Evolutionary conservation across 2,797 vertebrate species (phyloP).

Genomic region (Squalus acanthias): DNA sequence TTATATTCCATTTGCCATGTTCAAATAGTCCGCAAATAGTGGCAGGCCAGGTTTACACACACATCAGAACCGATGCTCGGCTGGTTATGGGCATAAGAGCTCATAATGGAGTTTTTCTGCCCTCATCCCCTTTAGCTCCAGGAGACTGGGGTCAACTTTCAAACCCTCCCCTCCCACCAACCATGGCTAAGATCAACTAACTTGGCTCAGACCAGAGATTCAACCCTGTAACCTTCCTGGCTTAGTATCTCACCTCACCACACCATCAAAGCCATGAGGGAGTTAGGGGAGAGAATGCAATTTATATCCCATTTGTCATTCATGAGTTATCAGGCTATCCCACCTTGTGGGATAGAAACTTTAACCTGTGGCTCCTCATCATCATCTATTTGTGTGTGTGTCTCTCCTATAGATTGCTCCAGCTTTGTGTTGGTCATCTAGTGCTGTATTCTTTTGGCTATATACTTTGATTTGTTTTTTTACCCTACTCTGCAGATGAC

Average conservation of each 20-base stretch:
- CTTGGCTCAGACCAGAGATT: not conserved
- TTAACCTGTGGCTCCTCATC: not conserved
- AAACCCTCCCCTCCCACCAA: not conserved
- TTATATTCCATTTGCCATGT: too few species aligned
- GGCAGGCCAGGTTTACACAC: not conserved
- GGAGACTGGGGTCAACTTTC: not conserved
- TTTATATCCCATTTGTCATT: not conserved
- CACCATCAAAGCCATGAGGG: not conserved
- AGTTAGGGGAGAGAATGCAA: not conserved
- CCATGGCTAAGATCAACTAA: not conserved
- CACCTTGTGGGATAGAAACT: not conserved
- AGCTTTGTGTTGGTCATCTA: not conserved
- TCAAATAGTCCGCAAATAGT: too few species aligned
- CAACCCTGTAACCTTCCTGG: not conserved
- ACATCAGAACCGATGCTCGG: not conserved
- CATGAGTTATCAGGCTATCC: not conserved
- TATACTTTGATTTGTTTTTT: not conserved
- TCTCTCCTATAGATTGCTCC: not conserved
- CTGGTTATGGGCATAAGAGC: not conserved
- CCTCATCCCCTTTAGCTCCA: not conserved
- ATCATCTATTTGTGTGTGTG: not conserved
- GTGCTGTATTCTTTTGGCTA: not conserved
- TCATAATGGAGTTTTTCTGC: not conserved
- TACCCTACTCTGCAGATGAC: not conserved
- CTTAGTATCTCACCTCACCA: not conserved